Percentiles rank a stretch among this genome's conserved stretches.
phyloP scores from a whole-genome alignment of 2,888 invertebrate species.

The Tortricodes alternella region DNA sequence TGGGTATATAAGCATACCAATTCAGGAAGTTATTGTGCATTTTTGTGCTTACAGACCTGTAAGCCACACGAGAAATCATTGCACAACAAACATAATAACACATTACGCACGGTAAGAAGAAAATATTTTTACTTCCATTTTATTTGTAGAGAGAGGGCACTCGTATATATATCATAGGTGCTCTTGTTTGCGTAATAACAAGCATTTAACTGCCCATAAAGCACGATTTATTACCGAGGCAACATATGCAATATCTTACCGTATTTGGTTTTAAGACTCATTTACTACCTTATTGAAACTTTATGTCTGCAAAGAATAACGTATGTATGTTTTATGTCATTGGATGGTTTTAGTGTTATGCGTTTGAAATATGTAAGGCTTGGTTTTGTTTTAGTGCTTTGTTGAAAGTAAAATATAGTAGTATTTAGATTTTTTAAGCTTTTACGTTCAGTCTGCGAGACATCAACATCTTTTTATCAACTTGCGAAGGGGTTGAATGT shows the following conservation, averaged over 20 bases:
- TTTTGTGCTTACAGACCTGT: not conserved
- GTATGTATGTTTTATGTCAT: not conserved
- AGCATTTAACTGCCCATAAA: conserved; percentile 74
- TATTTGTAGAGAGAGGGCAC: conserved; percentile 52
- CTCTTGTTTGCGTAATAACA: conserved; percentile 65
- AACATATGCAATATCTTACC: conserved; percentile 59
- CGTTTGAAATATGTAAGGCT: not conserved
- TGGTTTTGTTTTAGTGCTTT: too few relatives aligned
- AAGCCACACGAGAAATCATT: not conserved
- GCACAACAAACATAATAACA: conserved; percentile 1
- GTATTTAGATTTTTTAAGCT: too few relatives aligned
- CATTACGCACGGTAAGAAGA: conserved; percentile 8
- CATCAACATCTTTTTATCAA: too few relatives aligned
- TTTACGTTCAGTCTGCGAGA: too few relatives aligned
- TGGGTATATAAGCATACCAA: too few relatives aligned
- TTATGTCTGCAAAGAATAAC: conserved; percentile 10
- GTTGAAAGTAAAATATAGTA: too few relatives aligned
- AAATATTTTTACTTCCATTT: conserved; percentile 36
- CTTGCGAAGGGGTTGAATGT: too few relatives aligned
- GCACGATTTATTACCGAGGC: conserved; percentile 59
- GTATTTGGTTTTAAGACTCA: conserved; percentile 49
- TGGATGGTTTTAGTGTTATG: not conserved
- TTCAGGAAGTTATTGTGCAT: too few relatives aligned
- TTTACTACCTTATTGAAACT: conserved; percentile 32
- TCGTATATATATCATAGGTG: conserved; percentile 49